These are phyloP conservation scores for Spilarctia lutea DNA, from an alignment of 2,888 invertebrate species.

Conservation along the genomic window DNA sequence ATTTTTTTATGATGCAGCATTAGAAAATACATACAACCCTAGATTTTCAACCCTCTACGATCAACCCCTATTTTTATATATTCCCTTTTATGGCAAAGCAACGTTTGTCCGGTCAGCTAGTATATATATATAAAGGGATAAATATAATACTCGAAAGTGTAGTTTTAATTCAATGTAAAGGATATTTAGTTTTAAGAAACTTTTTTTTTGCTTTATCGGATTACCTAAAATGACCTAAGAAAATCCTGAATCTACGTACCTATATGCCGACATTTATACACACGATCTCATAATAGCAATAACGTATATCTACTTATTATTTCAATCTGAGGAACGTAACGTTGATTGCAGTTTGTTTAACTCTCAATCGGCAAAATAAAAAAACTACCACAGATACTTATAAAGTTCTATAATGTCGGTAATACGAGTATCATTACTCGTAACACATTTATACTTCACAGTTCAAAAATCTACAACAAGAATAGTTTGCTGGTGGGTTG, in stretches of 20 bases:
- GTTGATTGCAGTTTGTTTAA: neutral
- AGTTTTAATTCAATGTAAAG: no score
- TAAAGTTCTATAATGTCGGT: neutral
- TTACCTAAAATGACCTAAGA: no score
- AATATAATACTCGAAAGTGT: neutral
- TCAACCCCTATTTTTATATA: no score
- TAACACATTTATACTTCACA: neutral
- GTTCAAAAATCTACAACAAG: constrained; percentile 21
- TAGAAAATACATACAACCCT: no score
- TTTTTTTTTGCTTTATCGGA: neutral
- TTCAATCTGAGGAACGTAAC: neutral
- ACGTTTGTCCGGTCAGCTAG: no score
- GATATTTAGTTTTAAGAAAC: no score
- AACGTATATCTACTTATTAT: neutral
- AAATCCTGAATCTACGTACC: no score
- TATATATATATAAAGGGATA: no score
- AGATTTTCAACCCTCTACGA: no score
- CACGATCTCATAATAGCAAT: neutral
- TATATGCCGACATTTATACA: no score
- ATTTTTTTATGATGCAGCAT: no score
- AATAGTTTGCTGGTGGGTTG: constrained; percentile 31
- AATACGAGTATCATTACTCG: neutral
- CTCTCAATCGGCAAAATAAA: neutral
- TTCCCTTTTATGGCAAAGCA: no score
- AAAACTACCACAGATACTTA: neutral